A percentile compares a stretch with the other conserved stretches of the same genome.
Evolutionary conservation across 1,140 invertebrate species (phyloP).

Genomic region (Physella acuta): DNA sequence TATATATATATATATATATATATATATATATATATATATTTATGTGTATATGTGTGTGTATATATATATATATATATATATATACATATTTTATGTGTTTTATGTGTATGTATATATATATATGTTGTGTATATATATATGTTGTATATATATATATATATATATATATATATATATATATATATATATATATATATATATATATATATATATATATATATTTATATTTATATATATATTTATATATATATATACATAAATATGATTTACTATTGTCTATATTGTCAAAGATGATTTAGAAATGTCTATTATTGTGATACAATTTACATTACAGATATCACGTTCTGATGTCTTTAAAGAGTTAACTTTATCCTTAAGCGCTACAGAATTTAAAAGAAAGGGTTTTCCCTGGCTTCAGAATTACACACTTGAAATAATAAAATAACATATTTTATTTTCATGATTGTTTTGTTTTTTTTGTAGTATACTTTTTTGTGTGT

Average conservation of each 20-base stretch:
- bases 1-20: background rate
- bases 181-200: too few relatives aligned
- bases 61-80: background rate
- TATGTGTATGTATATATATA: background rate
- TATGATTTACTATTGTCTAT: too few relatives aligned
- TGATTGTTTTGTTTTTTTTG: background rate
- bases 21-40: background rate
- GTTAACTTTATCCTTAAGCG: conserved; percentile 6
- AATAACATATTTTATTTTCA: too few relatives aligned
- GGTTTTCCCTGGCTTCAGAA: background rate
- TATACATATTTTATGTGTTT: background rate
- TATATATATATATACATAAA: too few relatives aligned
- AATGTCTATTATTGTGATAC: background rate
- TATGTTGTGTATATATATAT: background rate
- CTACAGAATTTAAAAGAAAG: background rate
- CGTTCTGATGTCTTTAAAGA: conserved; percentile 21
- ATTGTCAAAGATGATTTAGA: background rate
- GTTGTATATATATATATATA: too few relatives aligned
- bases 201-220: too few relatives aligned
- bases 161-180: too few relatives aligned
- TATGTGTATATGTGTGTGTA: background rate
- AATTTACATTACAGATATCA: conserved; percentile 3
- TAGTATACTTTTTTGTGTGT: background rate
- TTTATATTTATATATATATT: too few relatives aligned
- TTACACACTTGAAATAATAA: conserved; percentile 16